A percentile compares a stretch with the other conserved stretches of the same genome.
phyloP scores from a whole-genome alignment of 2,113 vertebrate genomes.

The Platysteira castanea region DNA sequence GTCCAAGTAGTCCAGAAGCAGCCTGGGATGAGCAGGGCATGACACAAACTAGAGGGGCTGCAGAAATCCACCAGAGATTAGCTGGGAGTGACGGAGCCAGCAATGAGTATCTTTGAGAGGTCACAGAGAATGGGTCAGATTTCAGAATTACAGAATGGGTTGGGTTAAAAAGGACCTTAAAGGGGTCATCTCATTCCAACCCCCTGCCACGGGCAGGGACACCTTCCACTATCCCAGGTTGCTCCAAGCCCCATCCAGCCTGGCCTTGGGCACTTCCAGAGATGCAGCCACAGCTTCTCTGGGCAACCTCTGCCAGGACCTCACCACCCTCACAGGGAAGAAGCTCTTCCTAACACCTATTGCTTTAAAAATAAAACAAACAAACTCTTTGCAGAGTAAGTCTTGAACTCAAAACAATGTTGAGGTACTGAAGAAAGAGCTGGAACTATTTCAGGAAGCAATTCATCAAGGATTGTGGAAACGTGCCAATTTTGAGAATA shows the following conservation, averaged over 20 bases:
- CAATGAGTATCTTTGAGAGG: not conserved
- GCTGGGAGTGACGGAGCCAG: not conserved
- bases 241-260: not conserved
- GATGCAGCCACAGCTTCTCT: not conserved
- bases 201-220: not conserved
- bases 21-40: not conserved
- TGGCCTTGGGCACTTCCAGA: not conserved
- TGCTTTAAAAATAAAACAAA: not conserved
- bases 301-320: not conserved
- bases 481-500: rapidly evolving
- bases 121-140: not conserved
- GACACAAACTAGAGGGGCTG: not conserved
- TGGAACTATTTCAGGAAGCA: not conserved
- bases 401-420: not conserved
- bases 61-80: not conserved
- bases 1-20: not conserved
- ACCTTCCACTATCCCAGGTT: not conserved
- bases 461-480: not conserved
- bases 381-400: not conserved
- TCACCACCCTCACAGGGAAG: not conserved
- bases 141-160: not conserved
- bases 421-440: not conserved
- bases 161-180: not conserved
- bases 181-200: too few species aligned
- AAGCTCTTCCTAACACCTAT: not conserved